Conservation (phyloP, 1,140 invertebrate genomes). For the Eurosta solidaginis region DNA sequence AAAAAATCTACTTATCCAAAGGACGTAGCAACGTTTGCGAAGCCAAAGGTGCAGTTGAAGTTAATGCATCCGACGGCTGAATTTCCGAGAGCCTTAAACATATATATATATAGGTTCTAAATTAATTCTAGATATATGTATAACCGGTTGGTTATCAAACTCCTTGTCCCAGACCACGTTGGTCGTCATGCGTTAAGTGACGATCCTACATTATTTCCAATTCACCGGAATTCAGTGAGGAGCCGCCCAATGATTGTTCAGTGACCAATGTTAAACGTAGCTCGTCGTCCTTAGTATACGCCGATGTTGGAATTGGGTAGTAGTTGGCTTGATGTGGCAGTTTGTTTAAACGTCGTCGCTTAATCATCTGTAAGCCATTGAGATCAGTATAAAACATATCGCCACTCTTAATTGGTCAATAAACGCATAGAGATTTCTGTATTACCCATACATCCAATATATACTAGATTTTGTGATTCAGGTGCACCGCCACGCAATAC, state of each 20-base stretch:
- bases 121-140: constrained; percentile 76
- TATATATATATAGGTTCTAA: constrained; percentile 66
- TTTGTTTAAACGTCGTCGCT: constrained; percentile 81
- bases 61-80: constrained; percentile 67
- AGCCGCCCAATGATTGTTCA: constrained; percentile 84
- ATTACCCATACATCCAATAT: constrained; percentile 78
- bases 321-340: constrained; percentile 94
- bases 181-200: constrained; percentile 91
- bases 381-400: constrained; percentile 81
- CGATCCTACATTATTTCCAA: constrained; percentile 92
- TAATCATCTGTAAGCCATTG: constrained; percentile 85
- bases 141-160: constrained; percentile 87
- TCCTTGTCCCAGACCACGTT: constrained; percentile 88
- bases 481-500: constrained; percentile 68
- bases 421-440: constrained; percentile 88
- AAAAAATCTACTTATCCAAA: constrained; percentile 65
- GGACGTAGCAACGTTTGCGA: constrained; percentile 73
- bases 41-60: constrained; percentile 64
- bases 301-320: constrained; percentile 87
- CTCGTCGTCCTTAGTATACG: constrained; percentile 84
- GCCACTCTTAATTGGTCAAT: constrained; percentile 72
- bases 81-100: constrained; percentile 53
- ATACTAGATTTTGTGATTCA: constrained; percentile 74
- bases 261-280: constrained; percentile 79
- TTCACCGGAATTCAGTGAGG: constrained; percentile 78